Evolutionary conservation across 2,797 vertebrate genomes (phyloP), one percentile per base, ranked within the genome.

Genomic region (Octomys mimax): DNA sequence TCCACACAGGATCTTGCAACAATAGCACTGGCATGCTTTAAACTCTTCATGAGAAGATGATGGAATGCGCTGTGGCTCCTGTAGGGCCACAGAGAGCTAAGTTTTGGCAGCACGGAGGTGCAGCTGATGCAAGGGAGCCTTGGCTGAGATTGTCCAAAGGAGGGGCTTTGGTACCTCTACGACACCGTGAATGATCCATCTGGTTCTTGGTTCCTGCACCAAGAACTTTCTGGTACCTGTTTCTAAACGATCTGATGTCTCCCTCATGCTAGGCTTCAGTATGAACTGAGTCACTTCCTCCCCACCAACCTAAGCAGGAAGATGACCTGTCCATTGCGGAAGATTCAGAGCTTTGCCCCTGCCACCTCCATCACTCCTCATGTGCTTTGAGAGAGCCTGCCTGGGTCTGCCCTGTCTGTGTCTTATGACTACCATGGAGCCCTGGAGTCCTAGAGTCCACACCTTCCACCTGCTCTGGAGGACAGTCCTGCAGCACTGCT

Each of bases 401-500:
- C 36, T 31, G 39, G 28, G 82, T 77, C 77, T n/a, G 36, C n/a
- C 87, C 1, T 73, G 49, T 64, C 84, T 68, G 42, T 79, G 42
- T 5, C 36, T 26, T 52, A 33, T 0, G 24, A 12, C 6, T 42
- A 59, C 24, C 1, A 6, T 16, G 62, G 39, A 62, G 14, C n/a
- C 19, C 22, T 0, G 2, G 52, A 73, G 33, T 71, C 71, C 9
- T 39, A 87, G 1, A 62, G 12, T 26, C 7, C 16, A 6, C 21
- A 10, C 36, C 31, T 49, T 24, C 62, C 0, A 5, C 16, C 36
- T 52, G 36, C 49, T 77, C 66, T n/a, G 49, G 70, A 88, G 91
- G 86, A 87, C 68, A n/a, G 12, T 94, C 87, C 97, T 89, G 73
- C 91, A 93, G 71, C 75, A 62, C 21, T 54, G 39, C 80, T 42